A percentile compares a stretch with the other conserved stretches of the same genome.
Conservation (phyloP, 1,140 invertebrate species). For the Drosophila erecta region DNA sequence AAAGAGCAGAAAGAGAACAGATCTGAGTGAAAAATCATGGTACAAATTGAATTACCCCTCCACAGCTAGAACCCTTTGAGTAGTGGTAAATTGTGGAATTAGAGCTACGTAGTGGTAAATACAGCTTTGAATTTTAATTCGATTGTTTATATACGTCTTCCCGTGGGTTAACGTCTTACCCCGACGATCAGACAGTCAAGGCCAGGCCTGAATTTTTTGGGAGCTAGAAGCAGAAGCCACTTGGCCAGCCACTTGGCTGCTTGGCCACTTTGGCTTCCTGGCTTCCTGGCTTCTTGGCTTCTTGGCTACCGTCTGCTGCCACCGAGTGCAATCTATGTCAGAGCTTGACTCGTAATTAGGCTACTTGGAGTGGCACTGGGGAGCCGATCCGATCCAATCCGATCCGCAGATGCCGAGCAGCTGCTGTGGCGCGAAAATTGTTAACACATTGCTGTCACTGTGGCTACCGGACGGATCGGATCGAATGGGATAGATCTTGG, state of each 20-base stretch:
- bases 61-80: not conserved
- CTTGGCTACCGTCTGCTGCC: constrained; percentile 54
- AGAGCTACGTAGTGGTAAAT: not conserved
- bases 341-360: constrained; percentile 74
- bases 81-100: too few relatives aligned
- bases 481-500: constrained; percentile 16
- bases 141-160: too few relatives aligned
- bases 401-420: constrained; percentile 25
- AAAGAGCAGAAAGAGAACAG: too few relatives aligned
- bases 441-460: constrained; percentile 81
- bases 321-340: constrained; percentile 68
- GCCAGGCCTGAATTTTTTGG: constrained; percentile 40
- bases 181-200: constrained; percentile 28
- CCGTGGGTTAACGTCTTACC: constrained; percentile 14
- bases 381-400: constrained; percentile 2
- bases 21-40: not conserved
- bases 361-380: constrained; percentile 63
- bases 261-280: constrained; percentile 24
- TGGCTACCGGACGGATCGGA: constrained; percentile 34
- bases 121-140: not conserved
- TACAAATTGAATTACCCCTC: too few relatives aligned
- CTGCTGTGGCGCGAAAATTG: constrained; percentile 78
- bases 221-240: constrained; percentile 36
- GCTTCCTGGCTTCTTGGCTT: constrained; percentile 38
- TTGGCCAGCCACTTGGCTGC: constrained; percentile 12